Evolutionary conservation across 2,888 invertebrate genomes (phyloP), one percentile per base, ranked within the genome.

Genomic region (Teleiodes luculella): DNA sequence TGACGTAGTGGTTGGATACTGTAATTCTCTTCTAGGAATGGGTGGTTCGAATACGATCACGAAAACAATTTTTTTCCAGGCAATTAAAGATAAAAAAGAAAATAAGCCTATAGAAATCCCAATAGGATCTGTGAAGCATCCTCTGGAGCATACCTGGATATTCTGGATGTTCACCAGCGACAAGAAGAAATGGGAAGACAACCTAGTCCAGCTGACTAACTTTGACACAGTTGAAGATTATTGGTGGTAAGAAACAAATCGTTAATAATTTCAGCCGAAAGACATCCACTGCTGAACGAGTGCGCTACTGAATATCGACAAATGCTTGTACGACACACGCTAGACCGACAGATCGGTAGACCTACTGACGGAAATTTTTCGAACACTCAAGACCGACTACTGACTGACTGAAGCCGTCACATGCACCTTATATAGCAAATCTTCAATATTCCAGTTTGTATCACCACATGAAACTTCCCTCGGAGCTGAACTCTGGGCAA

Each of bases 171-270:
- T 94, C 77, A 97, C 97, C 74, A 95, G 94, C 33, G 63, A 68
- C 66, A 94, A 94, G 70, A 92, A 91, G 67, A 93, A 94, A 70
- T 99, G 98, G 98, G 94, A 95, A 72, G 94, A 96, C 50, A 96
- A 97, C 83, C 94, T 96, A 68, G 93, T 95, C 63, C 93, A 96
- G 79, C 94, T 99, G 51, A 95, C 96, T 39, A 94, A 94, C 53
- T 97, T 99, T 79, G 93, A 95, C 72, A 97, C 97, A 1, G 98
- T 97, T 11, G 98, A 99, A 91, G 98, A 98, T 84, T 99, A 98
- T 83, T 99, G 98, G 99, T 96, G 96, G 96, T 97, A 83, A 85
- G 70, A 54, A 24, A 24, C 3, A 24, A 24, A 3, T 24, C 24
- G n/a, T n/a, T n/a, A n/a, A n/a, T n/a, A n/a, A n/a, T n/a, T n/a